phyloP scores from a whole-genome alignment of 2,888 invertebrate species.

The Pristionchus japonicus region DNA sequence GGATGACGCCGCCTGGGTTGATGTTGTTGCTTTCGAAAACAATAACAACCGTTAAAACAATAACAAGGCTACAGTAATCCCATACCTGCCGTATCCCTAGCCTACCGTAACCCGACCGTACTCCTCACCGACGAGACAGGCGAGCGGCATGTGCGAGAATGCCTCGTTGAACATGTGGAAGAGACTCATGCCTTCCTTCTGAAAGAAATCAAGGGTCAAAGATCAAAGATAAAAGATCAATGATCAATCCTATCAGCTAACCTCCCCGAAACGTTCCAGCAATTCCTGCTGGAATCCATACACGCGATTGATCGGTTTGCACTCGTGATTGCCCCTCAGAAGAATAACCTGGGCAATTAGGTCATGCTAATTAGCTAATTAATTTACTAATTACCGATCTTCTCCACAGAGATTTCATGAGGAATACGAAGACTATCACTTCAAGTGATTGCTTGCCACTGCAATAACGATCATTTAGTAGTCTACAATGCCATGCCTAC shows the following conservation, averaged over 20 bases:
- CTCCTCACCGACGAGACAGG: not conserved
- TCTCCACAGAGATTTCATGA: not conserved
- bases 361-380: not conserved
- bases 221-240: not conserved
- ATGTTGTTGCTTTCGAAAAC: not conserved
- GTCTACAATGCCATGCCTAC: too few relatives aligned
- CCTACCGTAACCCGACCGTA: not conserved
- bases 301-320: not conserved
- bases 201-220: not conserved
- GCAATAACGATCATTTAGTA: too few relatives aligned
- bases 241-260: not conserved
- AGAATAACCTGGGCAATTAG: not conserved
- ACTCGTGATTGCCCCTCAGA: not conserved
- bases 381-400: not conserved
- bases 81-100: not conserved
- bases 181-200: not conserved
- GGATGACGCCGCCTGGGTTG: not conserved
- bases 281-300: not conserved
- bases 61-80: not conserved
- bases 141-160: slow-evolving; percentile 1
- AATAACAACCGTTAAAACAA: not conserved
- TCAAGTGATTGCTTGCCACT: not conserved
- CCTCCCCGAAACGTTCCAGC: not conserved
- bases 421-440: not conserved
- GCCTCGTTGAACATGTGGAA: slow-evolving; percentile 15